Evolutionary conservation across 2,888 invertebrate genomes (phyloP).

Genomic region (Drosophila mettleri): DNA sequence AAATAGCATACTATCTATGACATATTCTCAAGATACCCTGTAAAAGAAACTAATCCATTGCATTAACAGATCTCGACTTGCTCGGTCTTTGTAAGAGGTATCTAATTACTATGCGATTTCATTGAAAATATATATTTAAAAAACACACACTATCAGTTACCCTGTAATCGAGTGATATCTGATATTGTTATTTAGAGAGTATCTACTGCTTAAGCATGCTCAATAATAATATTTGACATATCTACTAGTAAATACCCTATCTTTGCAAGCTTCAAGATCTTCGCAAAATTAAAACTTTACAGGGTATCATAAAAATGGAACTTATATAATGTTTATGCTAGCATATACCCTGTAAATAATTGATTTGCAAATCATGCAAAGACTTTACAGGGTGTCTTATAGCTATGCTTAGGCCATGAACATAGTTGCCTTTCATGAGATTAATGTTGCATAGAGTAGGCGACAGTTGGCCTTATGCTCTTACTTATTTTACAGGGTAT

Average conservation of each 20-base stretch:
- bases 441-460: no score
- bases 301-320: background rate
- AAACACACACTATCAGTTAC: background rate
- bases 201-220: background rate
- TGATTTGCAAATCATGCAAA: no score
- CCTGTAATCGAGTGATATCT: background rate
- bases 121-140: background rate
- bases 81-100: background rate
- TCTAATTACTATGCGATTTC: accelerated
- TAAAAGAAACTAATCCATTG: background rate
- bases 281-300: background rate
- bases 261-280: no score
- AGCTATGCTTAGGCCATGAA: background rate
- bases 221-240: background rate
- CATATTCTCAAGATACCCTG: background rate
- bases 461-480: background rate
- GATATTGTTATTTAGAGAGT: background rate
- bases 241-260: background rate
- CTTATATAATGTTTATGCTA: background rate
- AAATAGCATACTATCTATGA: no score
- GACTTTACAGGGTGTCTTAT: background rate
- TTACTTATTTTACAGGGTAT: slow-evolving; percentile 4
- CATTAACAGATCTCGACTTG: background rate
- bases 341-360: background rate
- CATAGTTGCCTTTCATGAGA: background rate